Base-by-base conservation (phyloP, 2,113 vertebrate species). In the Pitta sordida region DNA sequence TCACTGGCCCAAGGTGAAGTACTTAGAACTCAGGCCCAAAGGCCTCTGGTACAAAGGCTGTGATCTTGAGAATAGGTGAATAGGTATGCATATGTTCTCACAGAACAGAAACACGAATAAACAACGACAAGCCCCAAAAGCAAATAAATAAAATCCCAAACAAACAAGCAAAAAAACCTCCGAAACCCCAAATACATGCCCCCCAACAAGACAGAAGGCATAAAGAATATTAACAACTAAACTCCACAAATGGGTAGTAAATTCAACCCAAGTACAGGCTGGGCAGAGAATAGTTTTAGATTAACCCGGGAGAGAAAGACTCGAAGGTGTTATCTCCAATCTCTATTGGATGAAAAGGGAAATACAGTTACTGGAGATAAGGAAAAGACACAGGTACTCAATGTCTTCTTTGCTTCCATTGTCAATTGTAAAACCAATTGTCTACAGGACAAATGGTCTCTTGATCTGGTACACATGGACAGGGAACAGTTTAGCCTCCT, bases 251-350 rank as follows among this genome's bases (percentile, higher is more conserved):
- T 37, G 24, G 1, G 2, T 15, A 46, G 26, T 46, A 39, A 71
- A 37, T 46, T 59, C 24, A 34, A 20, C 19, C 17, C 23, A 67
- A 46, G 9, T 52, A 39, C 13, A 59, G 27, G 23, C 52, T 67
- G 60, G 19, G 19, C 23, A 52, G 19, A 59, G 8, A 39, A 39
- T 11, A 39, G 22, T 30, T 74, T 13, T 46, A 59, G 20, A 46
- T 12, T 59, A 18, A 19, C 7, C 23, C n/a, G 21, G 8, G 7
- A 11, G 4, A 24, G 23, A 88, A 67, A 26, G 9, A 39, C 13
- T 21, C 18, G 39, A 6, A 3, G 6, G 2, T 14, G 10, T 4
- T 81, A n/a, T n/a, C n/a, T n/a, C n/a, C n/a, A n/a, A n/a, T n/a
- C n/a, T n/a, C n/a, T n/a, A n/a, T n/a, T n/a, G n/a, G n/a, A n/a